A percentile compares a stretch with the other conserved stretches of the same genome.
phyloP scores from a whole-genome alignment of 2,888 invertebrate genomes.

The Nephrotoma guestfalica region DNA sequence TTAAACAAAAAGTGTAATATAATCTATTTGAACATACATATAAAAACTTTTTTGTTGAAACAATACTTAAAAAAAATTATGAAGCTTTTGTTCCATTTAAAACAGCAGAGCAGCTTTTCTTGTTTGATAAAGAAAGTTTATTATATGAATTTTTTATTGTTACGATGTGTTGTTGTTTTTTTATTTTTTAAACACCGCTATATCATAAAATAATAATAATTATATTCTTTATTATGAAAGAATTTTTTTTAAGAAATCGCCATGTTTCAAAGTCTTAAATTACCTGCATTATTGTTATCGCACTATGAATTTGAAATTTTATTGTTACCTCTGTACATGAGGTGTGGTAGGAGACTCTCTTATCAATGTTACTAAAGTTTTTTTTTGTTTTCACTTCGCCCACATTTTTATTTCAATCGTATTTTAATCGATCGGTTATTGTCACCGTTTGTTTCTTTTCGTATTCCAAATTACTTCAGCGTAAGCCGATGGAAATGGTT shows the following conservation, averaged over 20 bases:
- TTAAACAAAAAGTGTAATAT: background rate
- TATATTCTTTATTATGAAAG: background rate
- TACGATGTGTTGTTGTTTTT: background rate
- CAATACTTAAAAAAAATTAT: background rate
- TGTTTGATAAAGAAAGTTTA: background rate
- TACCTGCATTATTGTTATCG: background rate
- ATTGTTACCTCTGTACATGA: background rate
- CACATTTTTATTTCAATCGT: background rate
- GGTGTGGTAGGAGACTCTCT: background rate
- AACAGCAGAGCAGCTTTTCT: background rate
- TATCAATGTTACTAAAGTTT: background rate
- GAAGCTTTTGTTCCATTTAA: background rate
- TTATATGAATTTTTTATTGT: background rate
- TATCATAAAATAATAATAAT: background rate
- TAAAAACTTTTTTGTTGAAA: background rate
- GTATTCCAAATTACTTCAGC: background rate
- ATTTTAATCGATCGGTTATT: no score
- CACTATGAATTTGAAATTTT: background rate
- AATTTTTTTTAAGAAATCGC: background rate
- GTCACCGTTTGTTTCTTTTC: no score
- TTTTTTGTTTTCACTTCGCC: background rate
- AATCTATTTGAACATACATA: background rate
- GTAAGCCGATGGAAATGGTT: no score
- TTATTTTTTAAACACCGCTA: background rate
- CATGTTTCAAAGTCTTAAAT: background rate